These are phyloP conservation scores for Chymomyza caudatula DNA, from an alignment of 2,888 invertebrate genomes.

Conservation along the genomic window DNA sequence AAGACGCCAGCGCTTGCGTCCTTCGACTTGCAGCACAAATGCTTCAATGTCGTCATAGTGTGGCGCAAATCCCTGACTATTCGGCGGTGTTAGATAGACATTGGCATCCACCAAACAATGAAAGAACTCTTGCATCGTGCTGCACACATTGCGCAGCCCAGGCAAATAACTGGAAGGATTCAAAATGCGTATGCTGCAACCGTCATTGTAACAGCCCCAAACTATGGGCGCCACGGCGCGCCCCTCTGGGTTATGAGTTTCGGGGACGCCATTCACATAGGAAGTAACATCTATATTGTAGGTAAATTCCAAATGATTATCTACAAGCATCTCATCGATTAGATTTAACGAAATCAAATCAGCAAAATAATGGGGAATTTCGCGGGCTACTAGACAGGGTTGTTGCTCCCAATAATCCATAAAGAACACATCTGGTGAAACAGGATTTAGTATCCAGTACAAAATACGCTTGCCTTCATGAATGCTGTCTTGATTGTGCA, in stretches of 20 bases:
- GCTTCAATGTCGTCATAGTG: conserved; percentile 99
- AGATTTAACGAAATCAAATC: conserved; percentile 85
- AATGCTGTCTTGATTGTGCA: conserved; percentile 76
- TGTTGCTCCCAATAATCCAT: conserved; percentile 87
- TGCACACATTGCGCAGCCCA: conserved; percentile 82
- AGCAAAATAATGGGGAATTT: conserved; percentile 82
- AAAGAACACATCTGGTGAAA: conserved; percentile 81
- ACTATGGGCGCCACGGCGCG: conserved; percentile 80
- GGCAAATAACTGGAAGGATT: conserved; percentile 92
- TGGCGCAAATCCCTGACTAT: conserved; percentile 97
- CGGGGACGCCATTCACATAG: conserved; percentile 85
- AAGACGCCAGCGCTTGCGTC: conserved; percentile 95
- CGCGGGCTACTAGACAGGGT: conserved; percentile 84
- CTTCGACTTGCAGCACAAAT: conserved; percentile 96
- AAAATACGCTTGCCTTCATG: conserved; percentile 83
- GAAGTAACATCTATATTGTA: conserved; percentile 94
- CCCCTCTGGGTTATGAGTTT: conserved; percentile 92
- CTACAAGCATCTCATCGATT: conserved; percentile 87
- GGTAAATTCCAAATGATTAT: conserved; percentile 87
- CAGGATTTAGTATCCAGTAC: conserved; percentile 86
- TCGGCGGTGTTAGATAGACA: conserved; percentile 95
- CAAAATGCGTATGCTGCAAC: conserved; percentile 91
- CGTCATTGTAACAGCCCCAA: conserved; percentile 93
- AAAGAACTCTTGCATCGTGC: conserved; percentile 93
- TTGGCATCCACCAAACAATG: conserved; percentile 96